Evolutionary conservation across 2,888 invertebrate species (phyloP).

Genomic region (Brenthis ino): DNA sequence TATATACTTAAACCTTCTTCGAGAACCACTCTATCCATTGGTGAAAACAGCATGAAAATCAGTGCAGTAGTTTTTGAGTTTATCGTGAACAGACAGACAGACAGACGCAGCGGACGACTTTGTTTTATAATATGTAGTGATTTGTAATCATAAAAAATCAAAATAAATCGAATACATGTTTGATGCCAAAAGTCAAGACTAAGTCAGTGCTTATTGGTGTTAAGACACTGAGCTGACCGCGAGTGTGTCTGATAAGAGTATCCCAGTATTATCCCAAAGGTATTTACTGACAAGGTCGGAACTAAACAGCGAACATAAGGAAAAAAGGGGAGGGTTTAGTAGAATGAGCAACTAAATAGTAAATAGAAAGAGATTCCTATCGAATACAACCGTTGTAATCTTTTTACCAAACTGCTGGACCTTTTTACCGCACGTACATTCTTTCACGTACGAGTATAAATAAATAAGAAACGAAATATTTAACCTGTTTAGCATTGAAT

Average conservation of each 20-base stretch:
- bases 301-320: conserved; percentile 55
- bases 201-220: conserved; percentile 62
- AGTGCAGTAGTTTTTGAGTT: no score
- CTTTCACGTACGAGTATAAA: background rate
- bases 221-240: conserved; percentile 60
- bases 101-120: no score
- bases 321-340: conserved; percentile 45
- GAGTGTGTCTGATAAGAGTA: conserved; percentile 60
- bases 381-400: conserved; percentile 6
- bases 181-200: conserved; percentile 11
- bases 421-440: background rate
- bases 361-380: conserved; percentile 28
- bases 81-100: no score
- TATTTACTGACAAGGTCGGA: conserved; percentile 50
- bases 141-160: no score
- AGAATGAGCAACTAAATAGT: conserved; percentile 44
- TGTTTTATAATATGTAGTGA: no score
- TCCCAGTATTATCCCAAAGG: conserved; percentile 64
- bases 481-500: no score
- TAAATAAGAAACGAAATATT: background rate
- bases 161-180: no score
- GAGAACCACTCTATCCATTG: no score
- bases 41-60: no score
- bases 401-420: conserved; percentile 6
- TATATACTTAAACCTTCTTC: no score